phyloP scores from a whole-genome alignment of 2,888 invertebrate species.

The Beris chalybata region DNA sequence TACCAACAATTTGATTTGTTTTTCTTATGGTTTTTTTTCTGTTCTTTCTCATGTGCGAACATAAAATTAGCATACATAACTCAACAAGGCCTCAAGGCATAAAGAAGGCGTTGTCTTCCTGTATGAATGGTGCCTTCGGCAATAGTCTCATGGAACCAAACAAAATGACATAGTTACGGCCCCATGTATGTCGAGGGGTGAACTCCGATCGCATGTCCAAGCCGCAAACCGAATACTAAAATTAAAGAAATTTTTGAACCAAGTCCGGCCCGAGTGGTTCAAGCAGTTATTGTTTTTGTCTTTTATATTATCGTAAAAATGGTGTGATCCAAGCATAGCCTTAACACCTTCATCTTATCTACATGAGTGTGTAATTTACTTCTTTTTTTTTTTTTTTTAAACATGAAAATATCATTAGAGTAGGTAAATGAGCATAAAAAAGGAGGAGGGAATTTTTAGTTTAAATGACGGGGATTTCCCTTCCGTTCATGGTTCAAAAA shows the following conservation, averaged over 20 bases:
- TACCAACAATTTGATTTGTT: too few species aligned
- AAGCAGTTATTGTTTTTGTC: constrained; percentile 1
- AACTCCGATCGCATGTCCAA: constrained; percentile 30
- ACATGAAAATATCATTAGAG: constrained; percentile 38
- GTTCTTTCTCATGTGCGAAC: background rate
- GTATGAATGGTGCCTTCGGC: background rate
- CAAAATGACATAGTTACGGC: background rate
- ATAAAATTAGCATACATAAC: constrained; percentile 29
- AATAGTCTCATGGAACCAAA: background rate
- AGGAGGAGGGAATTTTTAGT: constrained; percentile 18
- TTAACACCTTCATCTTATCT: constrained; percentile 35
- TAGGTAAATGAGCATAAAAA: constrained; percentile 34
- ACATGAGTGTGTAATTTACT: constrained; percentile 9
- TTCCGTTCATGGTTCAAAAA: constrained; percentile 13
- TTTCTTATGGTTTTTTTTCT: too few species aligned
- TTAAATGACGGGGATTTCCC: constrained; percentile 4
- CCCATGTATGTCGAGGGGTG: constrained; percentile 18
- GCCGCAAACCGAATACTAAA: background rate
- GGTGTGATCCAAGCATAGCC: constrained; percentile 26
- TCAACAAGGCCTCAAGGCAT: constrained; percentile 8
- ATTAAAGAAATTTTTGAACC: background rate
- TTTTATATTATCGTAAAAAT: constrained; percentile 20
- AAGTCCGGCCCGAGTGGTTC: background rate
- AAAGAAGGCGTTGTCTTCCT: constrained; percentile 29
- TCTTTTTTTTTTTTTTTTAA: constrained; percentile 27